Conservation (phyloP, 2,888 invertebrate genomes). For the Lysandra coridon region DNA sequence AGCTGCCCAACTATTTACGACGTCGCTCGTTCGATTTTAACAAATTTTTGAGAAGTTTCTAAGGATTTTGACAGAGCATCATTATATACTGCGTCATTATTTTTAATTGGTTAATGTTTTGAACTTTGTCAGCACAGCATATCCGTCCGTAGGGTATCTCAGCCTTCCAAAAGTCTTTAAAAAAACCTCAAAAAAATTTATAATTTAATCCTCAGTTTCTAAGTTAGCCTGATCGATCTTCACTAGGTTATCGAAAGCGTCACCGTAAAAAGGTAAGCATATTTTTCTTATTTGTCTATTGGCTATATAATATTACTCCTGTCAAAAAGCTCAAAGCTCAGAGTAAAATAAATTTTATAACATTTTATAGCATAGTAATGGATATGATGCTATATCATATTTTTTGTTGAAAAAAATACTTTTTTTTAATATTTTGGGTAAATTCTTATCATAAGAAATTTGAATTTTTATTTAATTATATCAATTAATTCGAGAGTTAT, state of each 20-base stretch:
- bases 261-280: too few species aligned
- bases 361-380: background rate
- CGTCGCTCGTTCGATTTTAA: background rate
- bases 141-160: too few species aligned
- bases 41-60: background rate
- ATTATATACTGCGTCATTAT: background rate
- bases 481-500: background rate
- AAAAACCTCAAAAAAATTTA: too few species aligned
- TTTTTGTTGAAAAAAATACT: background rate
- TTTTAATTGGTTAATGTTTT: background rate
- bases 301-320: too few species aligned
- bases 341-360: too few species aligned
- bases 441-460: background rate
- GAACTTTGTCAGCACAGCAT: too few species aligned
- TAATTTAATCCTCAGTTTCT: too few species aligned
- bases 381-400: background rate
- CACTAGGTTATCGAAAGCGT: too few species aligned
- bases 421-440: background rate
- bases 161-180: too few species aligned
- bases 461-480: background rate
- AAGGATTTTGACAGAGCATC: background rate
- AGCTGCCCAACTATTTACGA: constrained; percentile 38
- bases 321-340: too few species aligned
- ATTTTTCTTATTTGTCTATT: too few species aligned
- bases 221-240: too few species aligned